Conservation (phyloP, 2,113 vertebrate species). For the Lasiurus borealis region DNA sequence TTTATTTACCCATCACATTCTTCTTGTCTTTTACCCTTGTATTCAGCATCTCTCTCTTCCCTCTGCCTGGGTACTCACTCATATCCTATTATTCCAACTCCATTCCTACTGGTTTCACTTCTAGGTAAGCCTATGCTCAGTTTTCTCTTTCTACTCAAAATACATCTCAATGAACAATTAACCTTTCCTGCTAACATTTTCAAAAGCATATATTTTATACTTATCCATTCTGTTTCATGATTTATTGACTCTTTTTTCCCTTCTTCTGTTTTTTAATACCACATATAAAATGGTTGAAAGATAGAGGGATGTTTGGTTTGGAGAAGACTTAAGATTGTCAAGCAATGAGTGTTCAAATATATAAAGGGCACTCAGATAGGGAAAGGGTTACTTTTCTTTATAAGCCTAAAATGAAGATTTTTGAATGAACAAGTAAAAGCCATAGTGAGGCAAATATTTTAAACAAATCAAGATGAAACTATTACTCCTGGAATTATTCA, state of each 20-base stretch:
- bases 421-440: conserved; percentile 15
- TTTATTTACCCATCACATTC: neutral
- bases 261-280: conserved; percentile 26
- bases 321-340: conserved; percentile 21
- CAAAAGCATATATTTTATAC: neutral
- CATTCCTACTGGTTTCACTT: neutral
- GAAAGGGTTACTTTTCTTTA: neutral
- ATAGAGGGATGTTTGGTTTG: conserved; percentile 48
- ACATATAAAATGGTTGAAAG: neutral
- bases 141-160: neutral
- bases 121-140: neutral
- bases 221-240: neutral
- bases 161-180: neutral
- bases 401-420: neutral
- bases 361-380: neutral
- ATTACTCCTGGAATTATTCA: neutral
- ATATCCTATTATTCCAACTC: neutral
- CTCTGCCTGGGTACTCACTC: neutral
- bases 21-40: neutral
- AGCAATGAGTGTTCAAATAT: neutral
- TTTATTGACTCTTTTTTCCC: neutral
- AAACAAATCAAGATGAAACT: neutral
- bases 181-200: conserved; percentile 22
- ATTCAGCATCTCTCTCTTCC: neutral
- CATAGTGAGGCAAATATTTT: neutral